Evolutionary conservation across 2,888 invertebrate species (phyloP).

Genomic region (Gibbula magus): DNA sequence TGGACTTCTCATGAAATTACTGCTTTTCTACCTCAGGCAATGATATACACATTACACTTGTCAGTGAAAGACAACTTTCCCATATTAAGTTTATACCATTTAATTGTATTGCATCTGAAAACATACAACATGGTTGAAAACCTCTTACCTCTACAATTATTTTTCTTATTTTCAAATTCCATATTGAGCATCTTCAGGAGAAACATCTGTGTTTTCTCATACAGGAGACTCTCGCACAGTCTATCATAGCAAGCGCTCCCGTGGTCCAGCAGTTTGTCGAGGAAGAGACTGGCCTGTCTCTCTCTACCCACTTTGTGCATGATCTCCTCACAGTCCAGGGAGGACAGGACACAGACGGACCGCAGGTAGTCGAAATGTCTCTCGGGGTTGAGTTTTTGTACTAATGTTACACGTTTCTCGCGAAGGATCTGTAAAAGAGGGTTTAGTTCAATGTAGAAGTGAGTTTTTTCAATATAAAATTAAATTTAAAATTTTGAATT

Average conservation of each 20-base stretch:
- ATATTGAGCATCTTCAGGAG: slow-evolving; percentile 27
- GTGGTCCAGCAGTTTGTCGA: slow-evolving; percentile 34
- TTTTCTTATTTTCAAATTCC: slow-evolving; percentile 28
- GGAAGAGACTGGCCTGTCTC: slow-evolving; percentile 31
- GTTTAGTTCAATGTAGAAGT: no score
- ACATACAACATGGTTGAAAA: neutral
- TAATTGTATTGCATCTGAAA: no score
- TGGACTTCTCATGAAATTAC: no score
- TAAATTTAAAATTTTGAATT: neutral
- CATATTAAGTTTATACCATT: no score
- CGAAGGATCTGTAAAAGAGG: slow-evolving; percentile 26
- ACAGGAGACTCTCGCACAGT: slow-evolving; percentile 27
- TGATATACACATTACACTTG: no score
- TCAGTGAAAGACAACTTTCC: no score
- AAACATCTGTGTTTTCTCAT: slow-evolving; percentile 27
- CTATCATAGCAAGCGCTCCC: slow-evolving; percentile 31
- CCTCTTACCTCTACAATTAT: slow-evolving; percentile 22
- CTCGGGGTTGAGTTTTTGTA: slow-evolving; percentile 25
- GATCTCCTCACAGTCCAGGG: slow-evolving; percentile 38
- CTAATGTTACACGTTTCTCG: slow-evolving; percentile 19
- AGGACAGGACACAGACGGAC: slow-evolving; percentile 28
- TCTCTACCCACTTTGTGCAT: slow-evolving; percentile 1
- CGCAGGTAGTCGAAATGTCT: slow-evolving; percentile 37
- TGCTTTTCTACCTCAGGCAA: no score
- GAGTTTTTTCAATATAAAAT: neutral